phyloP scores from a whole-genome alignment of 2,797 vertebrate genomes.

The Phalanger gymnotis region DNA sequence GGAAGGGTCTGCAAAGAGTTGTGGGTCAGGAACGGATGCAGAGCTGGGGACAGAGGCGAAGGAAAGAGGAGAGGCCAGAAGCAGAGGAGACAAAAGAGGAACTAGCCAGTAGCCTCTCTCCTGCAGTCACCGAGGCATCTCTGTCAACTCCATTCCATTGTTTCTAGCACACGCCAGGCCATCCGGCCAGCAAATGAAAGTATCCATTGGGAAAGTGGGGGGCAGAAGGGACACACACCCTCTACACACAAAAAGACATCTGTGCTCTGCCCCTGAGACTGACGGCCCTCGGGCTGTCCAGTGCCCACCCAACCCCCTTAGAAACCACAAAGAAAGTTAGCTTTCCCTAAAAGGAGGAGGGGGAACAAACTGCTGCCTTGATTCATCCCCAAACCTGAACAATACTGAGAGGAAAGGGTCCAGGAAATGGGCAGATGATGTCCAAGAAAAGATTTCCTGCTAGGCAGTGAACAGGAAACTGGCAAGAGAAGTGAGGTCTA shows the following conservation, averaged over 20 bases:
- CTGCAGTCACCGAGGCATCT: conserved; percentile 51
- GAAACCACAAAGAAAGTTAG: conserved; percentile 72
- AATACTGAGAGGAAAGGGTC: conserved; percentile 72
- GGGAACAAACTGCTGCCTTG: conserved; percentile 68
- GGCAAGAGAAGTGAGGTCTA: conserved; percentile 74
- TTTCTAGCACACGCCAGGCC: conserved; percentile 55
- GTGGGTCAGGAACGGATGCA: background rate
- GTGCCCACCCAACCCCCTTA: conserved; percentile 32
- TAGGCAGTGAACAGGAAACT: conserved; percentile 77
- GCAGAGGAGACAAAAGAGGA: conserved; percentile 33
- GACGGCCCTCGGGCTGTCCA: conserved; percentile 47
- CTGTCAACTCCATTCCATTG: conserved; percentile 58
- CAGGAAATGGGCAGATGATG: conserved; percentile 77
- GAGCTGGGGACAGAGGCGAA: conserved; percentile 14
- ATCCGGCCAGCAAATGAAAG: conserved; percentile 71
- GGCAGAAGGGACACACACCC: conserved; percentile 38
- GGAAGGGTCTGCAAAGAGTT: background rate
- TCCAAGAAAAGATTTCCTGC: conserved; percentile 80
- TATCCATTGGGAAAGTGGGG: conserved; percentile 67
- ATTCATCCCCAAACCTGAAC: conserved; percentile 74
- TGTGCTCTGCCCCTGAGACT: conserved; percentile 68
- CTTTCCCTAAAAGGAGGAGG: conserved; percentile 53
- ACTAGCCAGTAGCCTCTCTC: background rate
- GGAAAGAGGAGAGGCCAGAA: background rate
- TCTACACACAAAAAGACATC: conserved; percentile 70